Evolutionary conservation across 2,888 invertebrate genomes (phyloP).

Genomic region (Chorisops tibialis): DNA sequence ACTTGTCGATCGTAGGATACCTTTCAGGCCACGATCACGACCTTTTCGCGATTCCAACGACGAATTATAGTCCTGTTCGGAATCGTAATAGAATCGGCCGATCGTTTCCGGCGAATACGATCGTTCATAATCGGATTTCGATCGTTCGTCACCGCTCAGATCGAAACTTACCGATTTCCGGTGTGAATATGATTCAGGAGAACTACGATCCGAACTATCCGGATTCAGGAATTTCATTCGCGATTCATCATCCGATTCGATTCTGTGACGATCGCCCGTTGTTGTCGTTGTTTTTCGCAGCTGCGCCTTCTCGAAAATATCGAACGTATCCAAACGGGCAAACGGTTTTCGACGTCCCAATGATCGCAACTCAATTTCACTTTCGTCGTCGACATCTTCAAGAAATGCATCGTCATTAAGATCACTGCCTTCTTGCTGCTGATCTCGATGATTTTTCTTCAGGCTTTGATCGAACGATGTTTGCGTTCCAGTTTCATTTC

Average conservation of each 20-base stretch:
- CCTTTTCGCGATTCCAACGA: conserved; percentile 35
- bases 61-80: conserved; percentile 46
- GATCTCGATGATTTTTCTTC: not conserved
- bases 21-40: conserved; percentile 37
- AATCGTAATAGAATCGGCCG: conserved; percentile 42
- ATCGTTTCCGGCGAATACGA: conserved; percentile 40
- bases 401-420: conserved; percentile 27
- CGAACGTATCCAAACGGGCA: conserved; percentile 14
- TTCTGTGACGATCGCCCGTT: not conserved
- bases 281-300: not conserved
- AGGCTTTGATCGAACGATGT: not conserved
- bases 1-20: conserved; percentile 49
- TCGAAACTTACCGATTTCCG: conserved; percentile 53
- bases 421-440: conserved; percentile 6
- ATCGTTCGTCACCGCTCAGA: conserved; percentile 49
- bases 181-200: conserved; percentile 42
- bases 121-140: conserved; percentile 47
- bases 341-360: conserved; percentile 6
- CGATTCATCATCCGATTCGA: conserved; percentile 43
- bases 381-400: conserved; percentile 25
- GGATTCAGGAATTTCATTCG: conserved; percentile 33
- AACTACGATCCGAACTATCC: conserved; percentile 42
- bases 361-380: conserved; percentile 10
- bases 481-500: conserved; percentile 24
- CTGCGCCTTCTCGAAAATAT: conserved; percentile 9